These are phyloP conservation scores for Toxotes lorentzi DNA, from an alignment of 2,797 vertebrate genomes.

Conservation along the genomic window DNA sequence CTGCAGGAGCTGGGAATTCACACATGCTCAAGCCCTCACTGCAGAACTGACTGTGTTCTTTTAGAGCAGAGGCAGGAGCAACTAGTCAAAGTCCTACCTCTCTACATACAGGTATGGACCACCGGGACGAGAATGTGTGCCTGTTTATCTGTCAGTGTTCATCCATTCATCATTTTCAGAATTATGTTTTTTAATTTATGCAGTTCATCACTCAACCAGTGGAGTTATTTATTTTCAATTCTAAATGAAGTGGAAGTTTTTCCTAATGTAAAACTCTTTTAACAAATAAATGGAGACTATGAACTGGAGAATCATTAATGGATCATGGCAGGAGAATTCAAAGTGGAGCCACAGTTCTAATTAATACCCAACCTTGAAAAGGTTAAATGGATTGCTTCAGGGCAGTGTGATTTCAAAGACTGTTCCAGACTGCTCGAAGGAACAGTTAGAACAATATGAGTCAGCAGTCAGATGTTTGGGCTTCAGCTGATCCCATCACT, in stretches of 20 bases:
- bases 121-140: not conserved
- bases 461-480: conserved; percentile 55
- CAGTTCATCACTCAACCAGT: not conserved
- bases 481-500: conserved; percentile 46
- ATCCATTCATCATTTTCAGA: conserved; percentile 1
- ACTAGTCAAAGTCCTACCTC: conserved; percentile 72
- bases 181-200: conserved; percentile 23
- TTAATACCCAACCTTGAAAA: conserved; percentile 7
- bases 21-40: conserved; percentile 23
- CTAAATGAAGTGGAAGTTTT: not conserved
- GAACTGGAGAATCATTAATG: not conserved
- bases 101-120: conserved; percentile 82
- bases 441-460: conserved; percentile 31
- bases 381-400: not conserved
- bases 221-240: not conserved
- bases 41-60: conserved; percentile 33
- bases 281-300: not conserved
- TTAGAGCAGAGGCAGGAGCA: conserved; percentile 64
- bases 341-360: conserved; percentile 2
- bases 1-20: conserved; percentile 71
- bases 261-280: not conserved
- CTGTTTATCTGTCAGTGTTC: not conserved
- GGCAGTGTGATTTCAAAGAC: conserved; percentile 1
- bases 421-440: conserved; percentile 3
- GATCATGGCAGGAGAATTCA: not conserved